A percentile compares a stretch with the other conserved stretches of the same genome.
Evolutionary conservation across 1,140 invertebrate genomes (phyloP).

Genomic region (Aphelinus atriplicis): DNA sequence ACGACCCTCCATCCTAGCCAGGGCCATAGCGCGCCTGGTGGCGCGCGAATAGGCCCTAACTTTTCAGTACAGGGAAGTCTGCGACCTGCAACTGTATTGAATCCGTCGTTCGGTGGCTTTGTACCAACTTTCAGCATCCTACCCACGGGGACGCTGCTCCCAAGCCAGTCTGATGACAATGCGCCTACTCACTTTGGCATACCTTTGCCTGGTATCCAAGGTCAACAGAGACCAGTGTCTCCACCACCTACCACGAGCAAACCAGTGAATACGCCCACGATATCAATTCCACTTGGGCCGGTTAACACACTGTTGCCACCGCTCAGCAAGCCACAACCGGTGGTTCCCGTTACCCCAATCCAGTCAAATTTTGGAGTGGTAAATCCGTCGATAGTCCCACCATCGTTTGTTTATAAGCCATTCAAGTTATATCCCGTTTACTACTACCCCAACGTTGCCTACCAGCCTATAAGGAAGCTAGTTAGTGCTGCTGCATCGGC

Average conservation of each 20-base stretch:
- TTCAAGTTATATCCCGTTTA: constrained; percentile 56
- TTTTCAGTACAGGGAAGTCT: constrained; percentile 30
- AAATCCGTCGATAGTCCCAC: constrained; percentile 48
- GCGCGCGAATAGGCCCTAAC: constrained; percentile 25
- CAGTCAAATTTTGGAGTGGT: constrained; percentile 53
- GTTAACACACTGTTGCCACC: constrained; percentile 39
- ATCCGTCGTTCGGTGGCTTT: constrained; percentile 50
- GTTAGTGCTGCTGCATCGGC: constrained; percentile 11
- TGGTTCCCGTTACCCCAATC: constrained; percentile 45
- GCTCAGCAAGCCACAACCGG: constrained; percentile 33
- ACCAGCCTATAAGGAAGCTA: constrained; percentile 50
- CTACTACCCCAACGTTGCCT: constrained; percentile 52
- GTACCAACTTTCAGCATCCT: constrained; percentile 46
- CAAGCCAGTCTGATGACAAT: constrained; percentile 44
- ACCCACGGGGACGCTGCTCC: constrained; percentile 29
- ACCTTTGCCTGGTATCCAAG: constrained; percentile 51
- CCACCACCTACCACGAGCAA: constrained; percentile 15
- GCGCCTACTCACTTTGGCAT: constrained; percentile 56
- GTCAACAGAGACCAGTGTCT: constrained; percentile 27
- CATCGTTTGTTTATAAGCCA: constrained; percentile 54
- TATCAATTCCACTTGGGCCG: constrained; percentile 46
- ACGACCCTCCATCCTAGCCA: constrained; percentile 33
- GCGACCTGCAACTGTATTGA: constrained; percentile 2
- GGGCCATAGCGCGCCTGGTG: constrained; percentile 35
- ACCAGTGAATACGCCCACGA: constrained; percentile 33